Conservation (phyloP, 2,797 vertebrate species). For the Catamblyrhynchus diadema region DNA sequence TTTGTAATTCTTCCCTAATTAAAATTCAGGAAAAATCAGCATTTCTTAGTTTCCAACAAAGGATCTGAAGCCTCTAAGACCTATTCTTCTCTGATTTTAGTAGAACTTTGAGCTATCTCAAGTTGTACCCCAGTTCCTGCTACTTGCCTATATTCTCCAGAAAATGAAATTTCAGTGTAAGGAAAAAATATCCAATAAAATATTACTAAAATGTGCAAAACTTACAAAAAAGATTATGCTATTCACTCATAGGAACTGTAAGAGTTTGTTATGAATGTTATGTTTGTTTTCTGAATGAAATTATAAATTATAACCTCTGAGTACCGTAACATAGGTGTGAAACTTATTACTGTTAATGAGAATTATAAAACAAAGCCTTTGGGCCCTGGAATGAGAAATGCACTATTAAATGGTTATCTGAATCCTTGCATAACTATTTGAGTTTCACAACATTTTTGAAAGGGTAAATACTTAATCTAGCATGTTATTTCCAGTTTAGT, state of each 20-base stretch:
- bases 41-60: background rate
- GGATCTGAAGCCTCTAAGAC: background rate
- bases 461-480: conserved; percentile 33
- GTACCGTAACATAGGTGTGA: background rate
- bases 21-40: background rate
- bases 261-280: background rate
- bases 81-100: background rate
- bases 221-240: background rate
- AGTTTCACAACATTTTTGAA: conserved; percentile 23
- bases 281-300: conserved; percentile 18
- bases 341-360: conserved; percentile 27
- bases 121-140: background rate
- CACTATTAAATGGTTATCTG: conserved; percentile 17
- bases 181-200: background rate
- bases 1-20: background rate
- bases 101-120: background rate
- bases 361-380: conserved; percentile 36
- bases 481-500: conserved; percentile 15
- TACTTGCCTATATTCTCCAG: background rate
- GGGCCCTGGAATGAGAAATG: conserved; percentile 1
- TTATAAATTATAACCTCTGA: background rate
- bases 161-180: background rate
- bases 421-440: background rate
- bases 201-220: background rate
- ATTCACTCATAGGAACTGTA: background rate